Evolutionary conservation across 2,113 vertebrate species (phyloP), one percentile per base, ranked within the genome.

Genomic region (Myrmophylax atrothorax): DNA sequence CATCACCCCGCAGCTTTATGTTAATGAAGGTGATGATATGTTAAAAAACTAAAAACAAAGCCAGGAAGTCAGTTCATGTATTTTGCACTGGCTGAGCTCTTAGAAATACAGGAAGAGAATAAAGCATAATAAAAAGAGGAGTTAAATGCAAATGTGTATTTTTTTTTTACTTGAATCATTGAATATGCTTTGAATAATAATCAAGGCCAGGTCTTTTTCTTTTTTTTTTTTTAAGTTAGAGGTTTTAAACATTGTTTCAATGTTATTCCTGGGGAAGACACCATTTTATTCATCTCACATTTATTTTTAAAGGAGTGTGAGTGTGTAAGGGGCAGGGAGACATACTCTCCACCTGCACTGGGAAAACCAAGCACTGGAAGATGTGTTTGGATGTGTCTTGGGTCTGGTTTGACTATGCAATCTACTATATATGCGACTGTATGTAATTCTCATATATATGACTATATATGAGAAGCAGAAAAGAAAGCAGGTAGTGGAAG

Each of bases 151-250:
- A 76, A 73, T 55, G 23, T 56, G 77, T 67, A 7, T n/a, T 13
- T 38, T 19, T 63, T 60, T 78, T 86, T 58, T 6, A 12, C 42
- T 82, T 49, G 50, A 87, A 60, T 77, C 37, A 44, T 49, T 88
- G 64, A 81, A 80, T 91, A 44, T 87, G 38, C 62, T 72, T 73
- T 85, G 90, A 91, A 95, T 92, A 89, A 64, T 75, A 89, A 79
- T 38, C 33, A 46, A 60, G 47, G 67, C 8, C 59, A 77, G 16
- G 37, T 23, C 7, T 24, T 38, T 40, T 28, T 38, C 7, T 52
- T 46, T 19, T 49, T 47, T 47, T 22, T 47, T 47, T 50, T 50
- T 25, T 50, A 37, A 68, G 31, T 15, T 35, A n/a, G 23, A 42
- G 15, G 22, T 88, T 93, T 89, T 46, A 59, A 85, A 33, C 24